Evolutionary conservation across 1,140 invertebrate genomes (phyloP).

Genomic region (Atta colombica): DNA sequence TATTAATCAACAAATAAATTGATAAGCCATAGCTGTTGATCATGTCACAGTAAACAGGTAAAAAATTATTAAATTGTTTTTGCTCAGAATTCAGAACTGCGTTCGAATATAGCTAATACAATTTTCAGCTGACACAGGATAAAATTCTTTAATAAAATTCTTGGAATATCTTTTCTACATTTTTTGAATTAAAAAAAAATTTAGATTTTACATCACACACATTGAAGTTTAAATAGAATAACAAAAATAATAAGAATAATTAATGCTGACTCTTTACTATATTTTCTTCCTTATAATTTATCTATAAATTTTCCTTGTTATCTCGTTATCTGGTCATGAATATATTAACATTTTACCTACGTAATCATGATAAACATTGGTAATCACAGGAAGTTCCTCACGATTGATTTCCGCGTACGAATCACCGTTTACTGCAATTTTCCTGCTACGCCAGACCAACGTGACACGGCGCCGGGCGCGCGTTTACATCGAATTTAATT

Average conservation of each 20-base stretch:
- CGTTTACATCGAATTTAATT: slow-evolving; percentile 81
- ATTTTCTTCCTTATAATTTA: background rate
- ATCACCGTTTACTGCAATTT: slow-evolving; percentile 54
- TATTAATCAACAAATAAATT: slow-evolving; percentile 15
- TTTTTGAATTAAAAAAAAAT: background rate
- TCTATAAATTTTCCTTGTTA: background rate
- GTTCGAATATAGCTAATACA: background rate
- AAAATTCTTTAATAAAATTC: background rate
- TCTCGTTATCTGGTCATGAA: background rate
- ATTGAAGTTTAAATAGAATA: slow-evolving; percentile 1
- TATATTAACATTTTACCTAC: slow-evolving; percentile 28
- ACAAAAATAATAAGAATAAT: background rate
- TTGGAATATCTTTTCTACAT: background rate
- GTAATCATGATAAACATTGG: slow-evolving; percentile 28
- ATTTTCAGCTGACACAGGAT: slow-evolving; percentile 5
- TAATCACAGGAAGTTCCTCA: slow-evolving; percentile 56
- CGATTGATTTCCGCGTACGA: slow-evolving; percentile 49
- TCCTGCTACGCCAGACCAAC: slow-evolving; percentile 14
- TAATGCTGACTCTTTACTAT: background rate
- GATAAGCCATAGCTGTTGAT: background rate
- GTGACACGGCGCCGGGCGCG: slow-evolving; percentile 61
- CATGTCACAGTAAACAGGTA: background rate
- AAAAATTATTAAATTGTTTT: background rate
- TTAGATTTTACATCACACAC: background rate
- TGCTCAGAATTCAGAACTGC: background rate